These are phyloP conservation scores for Antheraea pernyi DNA, from an alignment of 1,140 invertebrate species.

Conservation along the genomic window DNA sequence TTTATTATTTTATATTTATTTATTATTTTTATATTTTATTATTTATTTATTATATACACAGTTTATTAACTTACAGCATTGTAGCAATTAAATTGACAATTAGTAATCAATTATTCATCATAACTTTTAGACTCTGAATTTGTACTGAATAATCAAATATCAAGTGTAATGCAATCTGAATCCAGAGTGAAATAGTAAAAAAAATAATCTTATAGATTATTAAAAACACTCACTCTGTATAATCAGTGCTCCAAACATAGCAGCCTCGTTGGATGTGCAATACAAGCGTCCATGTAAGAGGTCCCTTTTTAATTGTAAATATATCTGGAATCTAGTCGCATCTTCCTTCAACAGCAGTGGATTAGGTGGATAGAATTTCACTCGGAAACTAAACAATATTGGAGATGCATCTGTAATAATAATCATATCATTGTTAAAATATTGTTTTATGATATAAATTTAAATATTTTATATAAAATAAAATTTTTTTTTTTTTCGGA, in stretches of 20 bases:
- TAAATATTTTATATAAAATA: too few relatives aligned
- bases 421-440: neutral
- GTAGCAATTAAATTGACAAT: too few relatives aligned
- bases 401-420: slow-evolving; percentile 86
- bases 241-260: slow-evolving; percentile 94
- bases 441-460: neutral
- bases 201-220: neutral
- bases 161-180: too few relatives aligned
- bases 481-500: too few relatives aligned
- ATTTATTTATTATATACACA: too few relatives aligned
- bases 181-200: too few relatives aligned
- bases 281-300: slow-evolving; percentile 96
- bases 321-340: slow-evolving; percentile 94
- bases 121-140: too few relatives aligned
- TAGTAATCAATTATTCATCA: too few relatives aligned
- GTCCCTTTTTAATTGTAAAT: slow-evolving; percentile 96
- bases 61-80: too few relatives aligned
- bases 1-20: too few relatives aligned
- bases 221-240: slow-evolving; percentile 89
- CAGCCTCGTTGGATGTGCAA: slow-evolving; percentile 93
- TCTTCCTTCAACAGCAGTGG: slow-evolving; percentile 90
- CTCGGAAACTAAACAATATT: slow-evolving; percentile 94
- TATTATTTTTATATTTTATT: too few relatives aligned
- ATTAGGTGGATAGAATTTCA: slow-evolving; percentile 97
- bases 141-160: too few relatives aligned